Evolutionary conservation across 2,888 invertebrate species (phyloP).

Genomic region (Andrena bicolor): DNA sequence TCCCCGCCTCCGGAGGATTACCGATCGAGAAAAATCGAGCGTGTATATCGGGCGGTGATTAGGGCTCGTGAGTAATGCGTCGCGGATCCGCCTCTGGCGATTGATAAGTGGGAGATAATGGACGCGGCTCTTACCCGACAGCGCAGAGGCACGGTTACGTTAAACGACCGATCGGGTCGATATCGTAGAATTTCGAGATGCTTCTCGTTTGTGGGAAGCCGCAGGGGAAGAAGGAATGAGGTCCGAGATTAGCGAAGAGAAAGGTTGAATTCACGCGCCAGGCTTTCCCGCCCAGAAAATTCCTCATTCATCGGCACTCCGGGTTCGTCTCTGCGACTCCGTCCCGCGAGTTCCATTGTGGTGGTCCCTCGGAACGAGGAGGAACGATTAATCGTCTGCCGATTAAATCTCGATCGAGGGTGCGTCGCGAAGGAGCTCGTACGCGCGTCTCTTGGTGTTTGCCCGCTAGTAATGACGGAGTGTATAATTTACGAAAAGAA

Average conservation of each 20-base stretch:
- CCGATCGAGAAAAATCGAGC: constrained; percentile 7
- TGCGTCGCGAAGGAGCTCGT: constrained; percentile 5
- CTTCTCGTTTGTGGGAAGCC: too few species aligned
- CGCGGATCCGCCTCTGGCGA: constrained; percentile 6
- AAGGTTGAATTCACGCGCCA: too few species aligned
- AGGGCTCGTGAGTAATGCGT: constrained; percentile 11
- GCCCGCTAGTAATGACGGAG: constrained; percentile 63
- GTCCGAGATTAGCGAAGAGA: too few species aligned
- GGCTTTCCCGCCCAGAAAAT: not conserved
- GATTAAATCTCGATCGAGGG: constrained; percentile 55
- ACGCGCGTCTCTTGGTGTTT: constrained; percentile 44
- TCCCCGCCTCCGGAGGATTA: constrained; percentile 6
- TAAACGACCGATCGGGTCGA: not conserved
- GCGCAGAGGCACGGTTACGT: not conserved
- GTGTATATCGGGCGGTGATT: constrained; percentile 15
- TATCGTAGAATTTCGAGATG: not conserved
- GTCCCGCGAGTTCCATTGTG: not conserved
- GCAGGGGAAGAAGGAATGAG: too few species aligned
- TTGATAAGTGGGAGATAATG: constrained; percentile 32
- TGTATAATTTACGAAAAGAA: constrained; percentile 71
- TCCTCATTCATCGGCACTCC: not conserved
- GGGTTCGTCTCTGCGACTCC: not conserved
- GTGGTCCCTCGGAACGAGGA: not conserved
- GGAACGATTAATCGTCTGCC: constrained; percentile 16
- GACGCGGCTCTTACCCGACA: not conserved